A percentile compares a stretch with the other conserved stretches of the same genome.
Conservation (phyloP, 2,797 vertebrate species). For the Tragopan temminckii region DNA sequence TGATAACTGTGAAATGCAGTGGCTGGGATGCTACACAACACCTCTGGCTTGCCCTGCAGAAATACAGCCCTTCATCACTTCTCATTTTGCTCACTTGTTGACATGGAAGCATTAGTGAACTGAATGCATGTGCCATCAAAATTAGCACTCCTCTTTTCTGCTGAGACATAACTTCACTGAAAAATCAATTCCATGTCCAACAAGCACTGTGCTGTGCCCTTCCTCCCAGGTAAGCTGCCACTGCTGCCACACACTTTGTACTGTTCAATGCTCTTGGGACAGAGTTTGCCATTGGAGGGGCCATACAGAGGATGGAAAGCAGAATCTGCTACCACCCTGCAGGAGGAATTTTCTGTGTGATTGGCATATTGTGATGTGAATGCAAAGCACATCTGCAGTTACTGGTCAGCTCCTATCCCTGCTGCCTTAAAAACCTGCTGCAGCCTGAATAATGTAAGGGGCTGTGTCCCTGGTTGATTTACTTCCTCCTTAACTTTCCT, state of each 20-base stretch:
- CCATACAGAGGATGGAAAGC: not conserved
- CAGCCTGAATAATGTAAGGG: not conserved
- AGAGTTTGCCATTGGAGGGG: not conserved
- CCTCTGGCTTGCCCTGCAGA: not conserved
- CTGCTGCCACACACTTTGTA: not conserved
- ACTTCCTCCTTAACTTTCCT: not conserved
- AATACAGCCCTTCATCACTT: not conserved
- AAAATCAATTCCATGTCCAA: not conserved
- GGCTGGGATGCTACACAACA: not conserved
- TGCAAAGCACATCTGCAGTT: not conserved
- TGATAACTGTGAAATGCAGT: not conserved
- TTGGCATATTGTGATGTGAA: not conserved
- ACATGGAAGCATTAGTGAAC: not conserved
- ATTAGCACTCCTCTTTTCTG: not conserved
- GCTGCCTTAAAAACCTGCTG: not conserved
- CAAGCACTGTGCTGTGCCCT: not conserved
- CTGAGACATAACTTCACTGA: not conserved
- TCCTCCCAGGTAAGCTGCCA: not conserved
- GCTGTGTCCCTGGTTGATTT: not conserved
- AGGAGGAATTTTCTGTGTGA: not conserved
- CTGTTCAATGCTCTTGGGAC: not conserved
- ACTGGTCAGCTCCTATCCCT: not conserved
- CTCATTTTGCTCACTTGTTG: not conserved
- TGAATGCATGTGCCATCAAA: not conserved
- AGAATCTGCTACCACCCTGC: not conserved